Conservation (phyloP, 2,113 vertebrate species). For the Talpa occidentalis region DNA sequence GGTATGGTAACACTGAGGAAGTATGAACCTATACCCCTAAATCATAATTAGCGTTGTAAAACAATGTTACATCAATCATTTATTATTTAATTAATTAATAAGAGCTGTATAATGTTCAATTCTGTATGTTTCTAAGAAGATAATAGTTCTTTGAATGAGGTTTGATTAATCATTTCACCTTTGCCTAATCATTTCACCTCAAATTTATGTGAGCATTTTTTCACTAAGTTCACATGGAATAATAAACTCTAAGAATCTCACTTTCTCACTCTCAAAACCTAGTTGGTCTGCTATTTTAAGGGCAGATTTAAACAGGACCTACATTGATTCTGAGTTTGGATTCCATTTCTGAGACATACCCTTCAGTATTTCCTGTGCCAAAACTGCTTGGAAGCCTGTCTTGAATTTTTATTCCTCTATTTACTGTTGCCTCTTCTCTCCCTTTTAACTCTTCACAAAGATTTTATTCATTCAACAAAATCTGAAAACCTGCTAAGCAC, state of each 20-base stretch:
- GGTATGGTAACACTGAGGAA: too few relatives aligned
- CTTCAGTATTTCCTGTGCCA: background rate
- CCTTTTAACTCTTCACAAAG: background rate
- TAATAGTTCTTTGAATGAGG: background rate
- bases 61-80: too few relatives aligned
- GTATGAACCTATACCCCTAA: too few relatives aligned
- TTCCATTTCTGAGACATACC: background rate
- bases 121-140: background rate
- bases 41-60: too few relatives aligned
- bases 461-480: constrained; percentile 15
- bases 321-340: background rate
- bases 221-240: background rate
- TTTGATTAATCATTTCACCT: background rate
- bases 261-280: background rate
- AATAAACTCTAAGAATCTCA: constrained; percentile 23
- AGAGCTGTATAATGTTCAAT: background rate
- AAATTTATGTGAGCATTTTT: background rate
- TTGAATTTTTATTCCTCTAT: background rate
- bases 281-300: background rate
- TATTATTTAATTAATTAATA: background rate
- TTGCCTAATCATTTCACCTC: background rate
- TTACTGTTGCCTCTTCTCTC: background rate
- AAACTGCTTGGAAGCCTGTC: background rate
- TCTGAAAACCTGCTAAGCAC: background rate
- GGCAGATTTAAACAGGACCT: background rate